These are phyloP conservation scores for Euglossa dilemma DNA, from an alignment of 1,140 invertebrate genomes.

Conservation along the genomic window DNA sequence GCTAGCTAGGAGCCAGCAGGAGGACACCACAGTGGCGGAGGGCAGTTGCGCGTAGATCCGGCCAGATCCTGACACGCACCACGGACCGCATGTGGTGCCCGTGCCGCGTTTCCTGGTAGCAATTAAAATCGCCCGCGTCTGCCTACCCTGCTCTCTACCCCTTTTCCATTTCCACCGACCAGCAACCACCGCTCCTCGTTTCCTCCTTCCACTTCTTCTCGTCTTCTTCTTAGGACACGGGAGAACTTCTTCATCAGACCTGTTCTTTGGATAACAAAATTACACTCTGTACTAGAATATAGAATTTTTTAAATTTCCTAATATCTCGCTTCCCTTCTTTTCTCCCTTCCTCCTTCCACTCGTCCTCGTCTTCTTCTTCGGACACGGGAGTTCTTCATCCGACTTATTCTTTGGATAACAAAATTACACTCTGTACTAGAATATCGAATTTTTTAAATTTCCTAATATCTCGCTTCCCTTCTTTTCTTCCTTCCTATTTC, in stretches of 20 bases:
- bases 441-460: too few relatives aligned
- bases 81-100: constrained; percentile 31
- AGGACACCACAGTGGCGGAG: background rate
- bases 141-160: background rate
- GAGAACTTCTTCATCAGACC: too few relatives aligned
- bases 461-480: too few relatives aligned
- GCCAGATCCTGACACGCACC: constrained; percentile 42
- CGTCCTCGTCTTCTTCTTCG: too few relatives aligned
- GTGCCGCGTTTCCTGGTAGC: constrained; percentile 51
- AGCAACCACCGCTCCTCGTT: background rate
- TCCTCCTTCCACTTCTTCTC: background rate
- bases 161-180: constrained; percentile 26
- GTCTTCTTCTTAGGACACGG: background rate
- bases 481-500: too few relatives aligned
- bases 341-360: too few relatives aligned
- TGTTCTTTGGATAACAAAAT: background rate
- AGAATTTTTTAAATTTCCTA: too few relatives aligned
- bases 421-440: too few relatives aligned
- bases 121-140: constrained; percentile 55
- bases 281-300: too few relatives aligned
- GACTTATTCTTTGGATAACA: too few relatives aligned
- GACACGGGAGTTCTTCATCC: too few relatives aligned
- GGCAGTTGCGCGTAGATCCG: constrained; percentile 22
- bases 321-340: too few relatives aligned
- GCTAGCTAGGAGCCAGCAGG: background rate